Evolutionary conservation across 1,140 invertebrate species (phyloP).

Genomic region (Diorhabda sublineata): DNA sequence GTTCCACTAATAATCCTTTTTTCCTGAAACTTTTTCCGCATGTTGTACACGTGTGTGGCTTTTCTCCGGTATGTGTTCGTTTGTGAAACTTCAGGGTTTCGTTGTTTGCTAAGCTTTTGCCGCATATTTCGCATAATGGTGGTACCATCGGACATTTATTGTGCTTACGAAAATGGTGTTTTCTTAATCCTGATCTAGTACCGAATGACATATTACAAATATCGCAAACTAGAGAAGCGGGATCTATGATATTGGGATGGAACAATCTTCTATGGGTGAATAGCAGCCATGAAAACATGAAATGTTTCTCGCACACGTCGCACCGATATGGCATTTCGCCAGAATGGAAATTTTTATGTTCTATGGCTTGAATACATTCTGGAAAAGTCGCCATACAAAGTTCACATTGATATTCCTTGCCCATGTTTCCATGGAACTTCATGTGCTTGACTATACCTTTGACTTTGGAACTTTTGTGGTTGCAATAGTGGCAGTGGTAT

Average conservation of each 20-base stretch:
- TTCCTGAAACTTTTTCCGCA: constrained; percentile 60
- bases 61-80: constrained; percentile 68
- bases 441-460: constrained; percentile 44
- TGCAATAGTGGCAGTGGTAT: constrained; percentile 45
- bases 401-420: constrained; percentile 48
- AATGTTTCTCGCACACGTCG: constrained; percentile 54
- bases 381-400: constrained; percentile 49
- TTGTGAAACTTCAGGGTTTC: constrained; percentile 72
- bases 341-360: constrained; percentile 49
- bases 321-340: constrained; percentile 58
- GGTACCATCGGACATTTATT: constrained; percentile 27
- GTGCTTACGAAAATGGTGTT: constrained; percentile 38
- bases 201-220: constrained; percentile 38
- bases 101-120: constrained; percentile 67
- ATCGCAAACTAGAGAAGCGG: constrained; percentile 26
- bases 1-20: constrained; percentile 42
- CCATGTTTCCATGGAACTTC: constrained; percentile 41
- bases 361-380: constrained; percentile 46
- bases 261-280: constrained; percentile 35
- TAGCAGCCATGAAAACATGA: constrained; percentile 42
- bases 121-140: constrained; percentile 64
- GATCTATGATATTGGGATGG: constrained; percentile 30
- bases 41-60: constrained; percentile 65
- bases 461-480: constrained; percentile 44
- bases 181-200: constrained; percentile 34